These are phyloP conservation scores for Myotis vivesi DNA, from an alignment of 2,797 vertebrate genomes.

Conservation along the genomic window DNA sequence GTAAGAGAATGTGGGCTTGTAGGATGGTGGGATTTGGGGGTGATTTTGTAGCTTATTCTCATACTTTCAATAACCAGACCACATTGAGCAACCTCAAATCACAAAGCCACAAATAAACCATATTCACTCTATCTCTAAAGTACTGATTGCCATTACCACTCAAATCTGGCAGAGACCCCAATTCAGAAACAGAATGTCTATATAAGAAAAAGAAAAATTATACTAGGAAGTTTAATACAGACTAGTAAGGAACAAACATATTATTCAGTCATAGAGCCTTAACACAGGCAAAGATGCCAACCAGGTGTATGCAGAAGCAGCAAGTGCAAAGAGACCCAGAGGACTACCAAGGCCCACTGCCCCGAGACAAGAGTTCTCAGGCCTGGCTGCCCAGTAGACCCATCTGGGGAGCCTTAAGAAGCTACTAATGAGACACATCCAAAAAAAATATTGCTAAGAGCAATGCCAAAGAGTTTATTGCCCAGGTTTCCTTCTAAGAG, in stretches of 20 bases:
- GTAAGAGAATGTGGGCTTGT: not conserved
- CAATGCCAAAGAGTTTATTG: not conserved
- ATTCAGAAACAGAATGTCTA: not conserved
- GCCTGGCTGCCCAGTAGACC: not conserved
- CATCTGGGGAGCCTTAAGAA: not conserved
- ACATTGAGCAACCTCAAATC: not conserved
- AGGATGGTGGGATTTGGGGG: not conserved
- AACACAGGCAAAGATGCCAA: not conserved
- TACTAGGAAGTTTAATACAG: not conserved
- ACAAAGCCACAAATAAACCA: not conserved
- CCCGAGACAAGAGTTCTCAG: not conserved
- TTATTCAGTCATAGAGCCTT: not conserved
- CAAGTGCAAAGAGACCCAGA: not conserved
- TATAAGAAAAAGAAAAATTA: not conserved
- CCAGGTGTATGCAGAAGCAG: too few relatives aligned
- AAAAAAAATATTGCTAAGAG: not conserved
- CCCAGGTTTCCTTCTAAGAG: not conserved
- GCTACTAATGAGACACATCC: not conserved
- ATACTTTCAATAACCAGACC: not conserved
- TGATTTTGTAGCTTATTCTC: not conserved
- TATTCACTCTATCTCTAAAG: not conserved
- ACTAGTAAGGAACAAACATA: not conserved
- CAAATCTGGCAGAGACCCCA: slow-evolving; percentile 6
- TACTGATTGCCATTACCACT: not conserved
- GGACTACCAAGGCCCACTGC: too few relatives aligned